Evolutionary conservation across 2,113 vertebrate genomes (phyloP), one percentile per base, ranked within the genome.

Genomic region (Rousettus leschenaultii): DNA sequence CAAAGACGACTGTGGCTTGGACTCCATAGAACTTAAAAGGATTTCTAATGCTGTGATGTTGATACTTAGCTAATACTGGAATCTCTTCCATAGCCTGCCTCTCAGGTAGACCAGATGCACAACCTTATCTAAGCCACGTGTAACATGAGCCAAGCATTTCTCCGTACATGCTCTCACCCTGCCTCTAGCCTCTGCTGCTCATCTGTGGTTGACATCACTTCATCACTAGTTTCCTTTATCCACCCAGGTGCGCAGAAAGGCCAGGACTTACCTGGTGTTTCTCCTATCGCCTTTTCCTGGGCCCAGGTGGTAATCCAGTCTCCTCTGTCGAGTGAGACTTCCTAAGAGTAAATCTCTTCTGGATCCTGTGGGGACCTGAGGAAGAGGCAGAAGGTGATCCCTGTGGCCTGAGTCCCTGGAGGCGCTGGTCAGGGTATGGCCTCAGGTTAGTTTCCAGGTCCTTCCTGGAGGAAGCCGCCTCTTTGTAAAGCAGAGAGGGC

Each of bases 121-220:
- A 22, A 4, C 14, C 66, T 90, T 65, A 35, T 40, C 82, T 22
- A 48, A 38, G 53, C 6, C 21, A 0, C 5, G 1, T 12, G 10
- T 28, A 2, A 22, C 3, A 0, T 0, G n/a, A 77, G 4, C 19
- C 38, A 5, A 1, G 6, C 0, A 0, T 14, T 35, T 19, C 63
- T 30, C 11, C 14, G 8, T 77, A 30, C n/a, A 11, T 6, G 1
- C n/a, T 9, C n/a, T 13, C 63, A 1, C 43, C 30, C 21, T 1
- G 0, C 5, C 55, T 15, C 30, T 11, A 8, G 57, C 90, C 65
- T 75, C 35, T 8, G 43, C 78, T 45, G 61, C 85, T 33, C 14
- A 45, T 40, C 79, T 55, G n/a, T 6, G 14, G 22, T n/a, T 18
- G 35, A 68, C 55, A 7, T 77, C 38, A 9, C 21, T 26, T 30